Conservation (phyloP, 2,797 vertebrate species). For the Mus caroli region DNA sequence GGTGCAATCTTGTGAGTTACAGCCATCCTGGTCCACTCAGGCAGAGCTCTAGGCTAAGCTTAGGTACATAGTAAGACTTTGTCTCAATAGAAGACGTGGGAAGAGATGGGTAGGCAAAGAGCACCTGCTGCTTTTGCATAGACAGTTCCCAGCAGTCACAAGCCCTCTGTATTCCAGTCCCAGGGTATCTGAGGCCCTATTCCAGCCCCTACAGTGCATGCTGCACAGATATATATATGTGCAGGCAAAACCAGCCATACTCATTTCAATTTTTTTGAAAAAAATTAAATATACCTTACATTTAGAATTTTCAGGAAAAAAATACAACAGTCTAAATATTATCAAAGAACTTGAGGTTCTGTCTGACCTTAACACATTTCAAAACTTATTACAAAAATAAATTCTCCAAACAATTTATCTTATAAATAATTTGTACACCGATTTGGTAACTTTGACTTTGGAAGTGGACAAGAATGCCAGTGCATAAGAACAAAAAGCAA, state of each 20-base stretch:
- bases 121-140: background rate
- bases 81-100: background rate
- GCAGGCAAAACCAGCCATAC: background rate
- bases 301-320: constrained; percentile 63
- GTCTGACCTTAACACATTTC: constrained; percentile 19
- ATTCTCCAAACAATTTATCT: constrained; percentile 10
- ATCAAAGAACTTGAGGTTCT: constrained; percentile 46
- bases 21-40: background rate
- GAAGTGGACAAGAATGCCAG: constrained; percentile 16
- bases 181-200: background rate
- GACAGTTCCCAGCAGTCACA: background rate
- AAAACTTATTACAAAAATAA: constrained; percentile 66
- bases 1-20: background rate
- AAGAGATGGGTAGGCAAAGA: background rate
- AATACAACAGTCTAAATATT: constrained; percentile 29
- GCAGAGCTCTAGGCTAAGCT: background rate
- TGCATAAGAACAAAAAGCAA: constrained; percentile 21
- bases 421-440: constrained; percentile 52
- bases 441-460: constrained; percentile 3
- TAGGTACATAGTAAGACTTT: background rate
- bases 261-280: background rate
- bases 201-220: too few relatives aligned
- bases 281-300: constrained; percentile 37
- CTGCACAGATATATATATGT: background rate
- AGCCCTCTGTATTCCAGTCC: background rate